phyloP scores from a whole-genome alignment of 2,113 vertebrate species.

The Pardalotus punctatus region DNA sequence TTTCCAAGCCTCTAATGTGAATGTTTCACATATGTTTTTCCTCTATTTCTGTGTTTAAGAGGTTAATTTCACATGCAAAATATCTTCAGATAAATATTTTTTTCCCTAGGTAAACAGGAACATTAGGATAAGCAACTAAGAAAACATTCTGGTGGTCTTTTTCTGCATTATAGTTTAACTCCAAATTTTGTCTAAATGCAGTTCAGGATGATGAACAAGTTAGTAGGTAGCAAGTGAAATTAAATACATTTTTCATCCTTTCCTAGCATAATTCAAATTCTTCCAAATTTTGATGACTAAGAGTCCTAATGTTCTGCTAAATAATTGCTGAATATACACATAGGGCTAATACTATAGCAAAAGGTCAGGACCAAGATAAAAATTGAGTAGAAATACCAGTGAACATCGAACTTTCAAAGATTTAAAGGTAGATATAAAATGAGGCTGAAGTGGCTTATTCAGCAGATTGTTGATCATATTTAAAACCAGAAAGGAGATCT shows the following conservation, averaged over 20 bases:
- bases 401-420: background rate
- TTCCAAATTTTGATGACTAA: background rate
- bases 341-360: background rate
- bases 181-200: background rate
- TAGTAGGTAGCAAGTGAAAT: background rate
- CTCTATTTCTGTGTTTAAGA: background rate
- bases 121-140: background rate
- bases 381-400: background rate
- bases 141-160: background rate
- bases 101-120: background rate
- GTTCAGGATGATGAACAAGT: background rate
- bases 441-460: background rate
- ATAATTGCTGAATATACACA: background rate
- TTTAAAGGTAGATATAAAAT: background rate
- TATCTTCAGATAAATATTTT: background rate
- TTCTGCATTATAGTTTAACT: background rate
- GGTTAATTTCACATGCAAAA: background rate
- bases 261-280: background rate
- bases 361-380: background rate
- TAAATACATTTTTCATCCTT: background rate
- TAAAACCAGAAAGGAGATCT: background rate
- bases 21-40: background rate
- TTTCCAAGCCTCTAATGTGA: background rate
- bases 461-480: background rate
- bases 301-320: background rate